These are phyloP conservation scores for Drosophila greeni DNA, from an alignment of 2,888 invertebrate genomes.

Conservation along the genomic window DNA sequence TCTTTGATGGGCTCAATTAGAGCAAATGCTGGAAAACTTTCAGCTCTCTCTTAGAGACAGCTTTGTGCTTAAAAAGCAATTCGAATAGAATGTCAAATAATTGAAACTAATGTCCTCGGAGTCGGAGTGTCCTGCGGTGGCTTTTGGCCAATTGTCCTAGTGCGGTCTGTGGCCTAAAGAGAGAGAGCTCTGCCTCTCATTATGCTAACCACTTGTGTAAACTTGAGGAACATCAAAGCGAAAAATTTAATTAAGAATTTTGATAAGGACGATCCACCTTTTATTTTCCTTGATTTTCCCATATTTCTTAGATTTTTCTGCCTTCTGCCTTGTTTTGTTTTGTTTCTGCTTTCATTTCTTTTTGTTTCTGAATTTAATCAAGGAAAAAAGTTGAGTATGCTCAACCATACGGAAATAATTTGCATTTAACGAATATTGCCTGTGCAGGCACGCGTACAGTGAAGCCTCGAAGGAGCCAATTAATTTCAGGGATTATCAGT, in stretches of 20 bases:
- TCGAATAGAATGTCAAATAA: conserved; percentile 39
- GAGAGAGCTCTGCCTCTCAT: conserved; percentile 20
- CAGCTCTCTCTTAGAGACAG: not conserved
- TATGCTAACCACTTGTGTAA: conserved; percentile 42
- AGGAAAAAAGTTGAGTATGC: conserved; percentile 42
- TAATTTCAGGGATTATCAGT: not conserved
- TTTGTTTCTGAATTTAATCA: conserved; percentile 59
- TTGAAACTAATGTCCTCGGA: conserved; percentile 38
- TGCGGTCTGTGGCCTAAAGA: conserved; percentile 9
- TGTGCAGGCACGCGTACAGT: conserved; percentile 17
- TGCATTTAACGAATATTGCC: conserved; percentile 30
- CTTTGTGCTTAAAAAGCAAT: conserved; percentile 37
- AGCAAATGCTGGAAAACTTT: conserved; percentile 18
- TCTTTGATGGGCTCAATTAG: conserved; percentile 42
- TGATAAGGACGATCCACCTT: conserved; percentile 51
- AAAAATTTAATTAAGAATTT: conserved; percentile 69
- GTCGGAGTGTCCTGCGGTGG: conserved; percentile 21
- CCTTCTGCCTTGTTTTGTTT: not conserved
- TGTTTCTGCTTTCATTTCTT: conserved; percentile 30
- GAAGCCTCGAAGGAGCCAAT: conserved; percentile 6
- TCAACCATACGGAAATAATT: conserved; percentile 68
- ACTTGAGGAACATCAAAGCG: conserved; percentile 57
- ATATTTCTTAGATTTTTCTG: conserved; percentile 5
- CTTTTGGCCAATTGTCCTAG: conserved; percentile 31
- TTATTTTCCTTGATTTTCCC: not conserved